phyloP scores from a whole-genome alignment of 1,140 invertebrate genomes.

The Anadara kagoshimensis region DNA sequence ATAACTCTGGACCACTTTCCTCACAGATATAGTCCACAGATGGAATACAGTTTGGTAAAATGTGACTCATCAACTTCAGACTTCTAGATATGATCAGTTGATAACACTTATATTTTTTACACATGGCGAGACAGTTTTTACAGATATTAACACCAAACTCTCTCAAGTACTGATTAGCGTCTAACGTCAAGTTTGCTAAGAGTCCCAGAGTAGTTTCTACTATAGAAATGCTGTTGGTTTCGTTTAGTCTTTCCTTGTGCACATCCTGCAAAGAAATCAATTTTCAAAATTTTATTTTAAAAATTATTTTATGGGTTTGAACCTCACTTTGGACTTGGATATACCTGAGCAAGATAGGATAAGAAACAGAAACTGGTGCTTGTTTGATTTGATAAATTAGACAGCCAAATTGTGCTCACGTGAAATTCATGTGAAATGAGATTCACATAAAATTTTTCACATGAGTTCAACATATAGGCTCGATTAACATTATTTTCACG shows the following conservation, averaged over 20 bases:
- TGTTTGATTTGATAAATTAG: not conserved
- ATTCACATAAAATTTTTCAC: too few relatives aligned
- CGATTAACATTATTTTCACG: too few relatives aligned
- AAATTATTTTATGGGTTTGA: not conserved
- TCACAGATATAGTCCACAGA: constrained; percentile 52
- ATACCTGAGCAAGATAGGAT: not conserved
- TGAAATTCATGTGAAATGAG: too few relatives aligned
- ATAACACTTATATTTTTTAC: constrained; percentile 27
- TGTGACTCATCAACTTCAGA: constrained; percentile 51
- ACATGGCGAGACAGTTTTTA: constrained; percentile 39
- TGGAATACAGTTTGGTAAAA: constrained; percentile 49
- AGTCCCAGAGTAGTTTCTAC: constrained; percentile 45
- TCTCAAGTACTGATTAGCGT: constrained; percentile 22
- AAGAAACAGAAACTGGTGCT: not conserved
- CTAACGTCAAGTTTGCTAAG: constrained; percentile 48
- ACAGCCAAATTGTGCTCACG: too few relatives aligned
- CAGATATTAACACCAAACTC: constrained; percentile 43
- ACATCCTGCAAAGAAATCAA: constrained; percentile 16
- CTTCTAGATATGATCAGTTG: constrained; percentile 33
- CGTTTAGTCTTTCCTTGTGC: constrained; percentile 33
- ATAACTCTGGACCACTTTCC: constrained; percentile 34
- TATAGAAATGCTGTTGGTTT: constrained; percentile 33
- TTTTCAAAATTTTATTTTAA: not conserved
- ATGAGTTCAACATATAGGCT: too few relatives aligned
- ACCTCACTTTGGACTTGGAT: not conserved